Conservation (phyloP, 2,888 invertebrate species). For the Catocala sponsa region DNA sequence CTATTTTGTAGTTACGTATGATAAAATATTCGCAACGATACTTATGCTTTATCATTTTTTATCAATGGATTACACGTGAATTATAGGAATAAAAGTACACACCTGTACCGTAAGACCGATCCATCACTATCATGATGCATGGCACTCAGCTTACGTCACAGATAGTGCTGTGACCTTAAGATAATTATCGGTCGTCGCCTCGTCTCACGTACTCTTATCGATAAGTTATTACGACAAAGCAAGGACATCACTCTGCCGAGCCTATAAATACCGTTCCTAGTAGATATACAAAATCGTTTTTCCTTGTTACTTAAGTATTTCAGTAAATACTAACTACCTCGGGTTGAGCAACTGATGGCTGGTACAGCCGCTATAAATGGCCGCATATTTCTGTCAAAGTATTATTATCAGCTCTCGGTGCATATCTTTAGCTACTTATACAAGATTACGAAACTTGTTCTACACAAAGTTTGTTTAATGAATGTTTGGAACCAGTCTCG, state of each 20-base stretch:
- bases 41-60: background rate
- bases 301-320: slow-evolving; percentile 41
- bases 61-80: slow-evolving; percentile 1
- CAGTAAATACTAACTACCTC: slow-evolving; percentile 28
- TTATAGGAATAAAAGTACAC: slow-evolving; percentile 44
- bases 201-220: slow-evolving; percentile 73
- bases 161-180: slow-evolving; percentile 84
- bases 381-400: slow-evolving; percentile 45
- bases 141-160: slow-evolving; percentile 73
- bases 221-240: slow-evolving; percentile 71
- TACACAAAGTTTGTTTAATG: slow-evolving; percentile 25
- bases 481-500: slow-evolving; percentile 29
- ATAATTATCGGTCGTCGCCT: slow-evolving; percentile 86
- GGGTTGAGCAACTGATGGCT: slow-evolving; percentile 35
- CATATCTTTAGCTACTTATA: slow-evolving; percentile 41
- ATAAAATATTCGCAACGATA: slow-evolving; percentile 1
- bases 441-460: slow-evolving; percentile 44
- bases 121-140: slow-evolving; percentile 66
- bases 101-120: slow-evolving; percentile 60
- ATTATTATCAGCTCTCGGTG: slow-evolving; percentile 41
- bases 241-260: slow-evolving; percentile 73
- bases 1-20: background rate
- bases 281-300: slow-evolving; percentile 38
- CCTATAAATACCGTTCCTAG: slow-evolving; percentile 43
- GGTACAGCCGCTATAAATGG: slow-evolving; percentile 35